Base-by-base conservation (phyloP, 2,113 vertebrate genomes). In the Brachyhypopomus occidentalis region DNA sequence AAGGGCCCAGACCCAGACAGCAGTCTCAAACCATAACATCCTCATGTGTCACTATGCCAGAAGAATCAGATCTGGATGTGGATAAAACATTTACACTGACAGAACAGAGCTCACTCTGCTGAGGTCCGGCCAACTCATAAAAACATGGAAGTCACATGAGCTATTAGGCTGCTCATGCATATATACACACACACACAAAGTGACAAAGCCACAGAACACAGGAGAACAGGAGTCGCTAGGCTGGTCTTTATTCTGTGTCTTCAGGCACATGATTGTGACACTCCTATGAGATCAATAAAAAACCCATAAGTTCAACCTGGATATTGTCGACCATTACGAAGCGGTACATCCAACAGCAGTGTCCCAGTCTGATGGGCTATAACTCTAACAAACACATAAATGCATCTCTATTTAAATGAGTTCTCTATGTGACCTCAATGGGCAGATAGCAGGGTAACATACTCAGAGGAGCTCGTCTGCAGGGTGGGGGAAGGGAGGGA, bases 401-500 rank as follows among this genome's bases (percentile, higher is more conserved):
- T 58, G 74, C 84, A 79, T 86, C 77, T 87, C 84, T 87, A 88
- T 88, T 88, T 80, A 89, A 89, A 89, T 85, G 84, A 89, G 87
- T 77, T 84, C 86, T 76, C 84, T 84, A 56, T 70, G 48, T 86
- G 86, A 88, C 88, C 87, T 86, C 84, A 77, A 72, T 56, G 82
- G 83, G 72, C 83, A 69, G 74, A 66, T 63, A 79, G 75, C 64
- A 83, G 83, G 78, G 73, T 12, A 64, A 71, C 78, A 63, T 58
- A 75, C 73, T 25, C 34, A 73, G 62, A 69, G 60, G 38, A 69
- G 30, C 19, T 30, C 30, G 72, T 63, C 38, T 78, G 73, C 36
- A 62, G 77, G 72, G 77, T 70, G 58, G 58, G 45, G 63, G 59
- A 73, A 71, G 36, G 22, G 67, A 66, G 60, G 56, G 22, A 72